Conservation (phyloP, 1,140 invertebrate species). For the Antheraea pernyi region DNA sequence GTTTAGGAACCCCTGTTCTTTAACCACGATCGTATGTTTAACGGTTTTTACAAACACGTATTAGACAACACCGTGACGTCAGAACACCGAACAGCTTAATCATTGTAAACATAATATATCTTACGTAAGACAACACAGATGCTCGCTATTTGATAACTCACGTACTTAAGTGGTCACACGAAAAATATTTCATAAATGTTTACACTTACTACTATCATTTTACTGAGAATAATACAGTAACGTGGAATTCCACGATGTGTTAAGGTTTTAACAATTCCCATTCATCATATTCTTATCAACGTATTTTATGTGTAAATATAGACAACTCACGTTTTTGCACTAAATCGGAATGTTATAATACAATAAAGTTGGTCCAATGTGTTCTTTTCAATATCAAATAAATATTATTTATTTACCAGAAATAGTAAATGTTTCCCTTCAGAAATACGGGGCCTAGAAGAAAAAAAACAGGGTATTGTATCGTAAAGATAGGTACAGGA, state of each 20-base stretch:
- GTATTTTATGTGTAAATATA: background rate
- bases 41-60: background rate
- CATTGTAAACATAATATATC: background rate
- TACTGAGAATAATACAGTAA: background rate
- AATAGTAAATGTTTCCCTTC: too few relatives aligned
- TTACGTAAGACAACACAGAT: background rate
- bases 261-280: background rate
- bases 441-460: too few relatives aligned
- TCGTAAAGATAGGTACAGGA: too few relatives aligned
- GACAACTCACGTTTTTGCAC: background rate
- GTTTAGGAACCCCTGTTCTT: too few relatives aligned
- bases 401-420: too few relatives aligned
- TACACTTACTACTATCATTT: background rate
- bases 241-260: background rate
- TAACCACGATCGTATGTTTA: background rate
- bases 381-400: too few relatives aligned
- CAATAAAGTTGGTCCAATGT: too few relatives aligned
- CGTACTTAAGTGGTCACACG: background rate
- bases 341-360: background rate
- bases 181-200: background rate
- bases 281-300: constrained; percentile 1
- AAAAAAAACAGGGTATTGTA: too few relatives aligned
- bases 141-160: background rate
- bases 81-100: background rate
- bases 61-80: background rate